These are phyloP conservation scores for Ceratoteleas bidentatus DNA, from an alignment of 1,140 invertebrate species.

Conservation along the genomic window DNA sequence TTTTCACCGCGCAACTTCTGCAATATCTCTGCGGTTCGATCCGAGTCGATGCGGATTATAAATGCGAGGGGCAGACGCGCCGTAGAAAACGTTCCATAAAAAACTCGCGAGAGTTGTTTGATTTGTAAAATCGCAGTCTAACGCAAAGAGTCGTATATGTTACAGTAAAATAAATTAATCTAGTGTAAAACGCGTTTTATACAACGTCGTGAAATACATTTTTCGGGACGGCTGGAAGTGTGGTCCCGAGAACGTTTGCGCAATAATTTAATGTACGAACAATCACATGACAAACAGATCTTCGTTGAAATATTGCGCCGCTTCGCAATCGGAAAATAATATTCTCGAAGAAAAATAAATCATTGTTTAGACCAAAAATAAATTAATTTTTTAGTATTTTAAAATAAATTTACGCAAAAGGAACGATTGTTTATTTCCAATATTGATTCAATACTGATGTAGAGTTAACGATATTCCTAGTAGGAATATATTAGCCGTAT, in stretches of 20 bases:
- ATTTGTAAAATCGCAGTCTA: not conserved
- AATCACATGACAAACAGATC: conserved; percentile 45
- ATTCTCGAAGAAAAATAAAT: not conserved
- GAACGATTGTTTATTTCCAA: too few relatives aligned
- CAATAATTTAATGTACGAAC: conserved; percentile 27
- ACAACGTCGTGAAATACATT: not conserved
- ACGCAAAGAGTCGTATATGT: not conserved
- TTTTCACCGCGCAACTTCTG: too few relatives aligned
- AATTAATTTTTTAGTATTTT: too few relatives aligned
- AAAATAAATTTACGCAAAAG: too few relatives aligned
- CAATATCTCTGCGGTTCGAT: too few relatives aligned
- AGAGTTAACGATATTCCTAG: too few relatives aligned
- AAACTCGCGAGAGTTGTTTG: not conserved
- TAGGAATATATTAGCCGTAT: too few relatives aligned
- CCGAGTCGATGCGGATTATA: conserved; percentile 4
- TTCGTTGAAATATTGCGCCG: conserved; percentile 37
- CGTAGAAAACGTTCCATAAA: conserved; percentile 10
- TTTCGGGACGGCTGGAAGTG: not conserved
- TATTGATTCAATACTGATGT: too few relatives aligned
- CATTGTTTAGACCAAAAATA: not conserved
- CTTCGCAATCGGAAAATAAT: not conserved
- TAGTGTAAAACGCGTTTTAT: conserved; percentile 22
- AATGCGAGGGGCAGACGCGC: not conserved
- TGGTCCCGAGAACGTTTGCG: not conserved
- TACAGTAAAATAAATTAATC: conserved; percentile 15